Evolutionary conservation across 1,140 invertebrate species (phyloP), one percentile per base, ranked within the genome.

Genomic region (Caenorhabditis remanei): DNA sequence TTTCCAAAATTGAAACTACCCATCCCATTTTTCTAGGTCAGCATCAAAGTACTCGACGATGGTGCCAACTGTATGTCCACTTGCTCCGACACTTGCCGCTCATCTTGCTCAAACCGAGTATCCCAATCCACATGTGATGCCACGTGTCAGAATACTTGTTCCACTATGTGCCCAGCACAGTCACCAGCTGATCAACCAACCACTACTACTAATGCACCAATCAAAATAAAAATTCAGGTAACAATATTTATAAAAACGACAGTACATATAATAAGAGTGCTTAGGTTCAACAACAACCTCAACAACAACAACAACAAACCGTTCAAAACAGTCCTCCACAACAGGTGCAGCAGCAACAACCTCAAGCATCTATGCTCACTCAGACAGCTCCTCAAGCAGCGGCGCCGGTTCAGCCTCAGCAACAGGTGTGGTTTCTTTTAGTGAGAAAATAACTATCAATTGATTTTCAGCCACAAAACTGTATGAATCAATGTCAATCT

Each of bases 211-310:
- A 79, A 79, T n/a, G n/a, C 43, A 11, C 71, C 71, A 14, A 79
- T 79, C 11, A 48, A 79, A 43, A 79, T 79, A 14, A 79, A 79
- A n/a, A 79, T 79, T 14, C 43, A 79, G 71, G 71, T 79, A 46
- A 46, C 1, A 21, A 1, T 40, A 9, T 8, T 40, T 40, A 65
- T 8, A 7, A 0, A 40, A 0, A 24, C 0, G 61, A 0, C 13
- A 58, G 50, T 8, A 21, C 24, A 13, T 63, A 32, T 13, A 8
- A 11, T 32, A 32, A 2, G 21, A 6, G 21, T 63, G 56, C 0
- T 79, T n/a, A 79, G 71, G 71, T 79, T 8, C 71, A 79, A 32
- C 71, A 79, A 21, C 71, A 71, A 71, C 67, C 46, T n/a, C 67
- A 79, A 48, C 71, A 50, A 50, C 46, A 79, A 79, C 63, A 11